Evolutionary conservation across 2,113 vertebrate genomes (phyloP).

Genomic region (Nycticebus coucang): DNA sequence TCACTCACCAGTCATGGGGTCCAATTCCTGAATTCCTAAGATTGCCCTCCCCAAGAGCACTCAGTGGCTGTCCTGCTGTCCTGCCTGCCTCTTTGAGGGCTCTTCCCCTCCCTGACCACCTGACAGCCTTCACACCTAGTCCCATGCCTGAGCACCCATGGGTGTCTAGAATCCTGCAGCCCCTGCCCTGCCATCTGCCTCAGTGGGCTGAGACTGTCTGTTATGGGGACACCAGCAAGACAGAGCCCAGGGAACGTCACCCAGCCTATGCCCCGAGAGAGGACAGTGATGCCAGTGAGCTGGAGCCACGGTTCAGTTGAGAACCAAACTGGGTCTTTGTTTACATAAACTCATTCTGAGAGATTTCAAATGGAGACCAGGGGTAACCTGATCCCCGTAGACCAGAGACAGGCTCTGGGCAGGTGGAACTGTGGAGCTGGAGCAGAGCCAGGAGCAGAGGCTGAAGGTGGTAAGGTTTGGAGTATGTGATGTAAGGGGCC

Average conservation of each 20-base stretch:
- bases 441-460: background rate
- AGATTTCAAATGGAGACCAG: background rate
- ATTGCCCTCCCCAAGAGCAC: background rate
- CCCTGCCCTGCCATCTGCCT: background rate
- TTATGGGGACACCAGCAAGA: background rate
- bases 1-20: background rate
- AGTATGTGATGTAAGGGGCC: background rate
- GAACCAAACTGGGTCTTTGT: background rate
- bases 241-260: background rate
- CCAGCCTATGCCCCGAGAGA: background rate
- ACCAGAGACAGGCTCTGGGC: background rate
- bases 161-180: background rate
- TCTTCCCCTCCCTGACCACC: background rate
- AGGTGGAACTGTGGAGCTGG: background rate
- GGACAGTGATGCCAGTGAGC: background rate
- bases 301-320: background rate
- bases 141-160: fast-evolving
- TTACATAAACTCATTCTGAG: background rate
- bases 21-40: background rate
- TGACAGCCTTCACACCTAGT: background rate
- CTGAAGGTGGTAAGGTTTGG: background rate
- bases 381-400: background rate
- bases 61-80: background rate
- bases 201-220: background rate
- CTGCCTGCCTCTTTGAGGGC: background rate